A percentile compares a stretch with the other conserved stretches of the same genome.
These are phyloP conservation scores for Heliconius cydno DNA, from an alignment of 2,888 invertebrate genomes.

Conservation along the genomic window DNA sequence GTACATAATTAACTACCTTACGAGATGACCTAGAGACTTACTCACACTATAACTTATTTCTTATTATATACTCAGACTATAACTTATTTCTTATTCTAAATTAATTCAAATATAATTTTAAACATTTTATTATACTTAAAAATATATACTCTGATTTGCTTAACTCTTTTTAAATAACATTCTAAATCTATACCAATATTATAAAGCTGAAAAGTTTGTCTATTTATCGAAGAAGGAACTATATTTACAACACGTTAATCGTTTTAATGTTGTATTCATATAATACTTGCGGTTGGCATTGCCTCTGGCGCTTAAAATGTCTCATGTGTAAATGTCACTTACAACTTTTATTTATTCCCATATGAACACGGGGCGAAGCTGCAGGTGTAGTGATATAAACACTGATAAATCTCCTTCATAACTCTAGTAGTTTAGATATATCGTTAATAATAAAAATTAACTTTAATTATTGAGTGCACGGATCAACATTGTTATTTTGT, in stretches of 20 bases:
- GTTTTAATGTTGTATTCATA: no score
- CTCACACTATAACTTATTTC: not conserved
- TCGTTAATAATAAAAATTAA: not conserved
- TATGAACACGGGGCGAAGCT: not conserved
- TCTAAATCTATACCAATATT: no score
- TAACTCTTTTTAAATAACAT: no score
- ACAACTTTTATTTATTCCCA: not conserved
- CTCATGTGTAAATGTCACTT: not conserved
- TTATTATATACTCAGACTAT: no score
- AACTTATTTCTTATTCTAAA: not conserved
- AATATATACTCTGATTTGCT: no score
- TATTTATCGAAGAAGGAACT: not conserved
- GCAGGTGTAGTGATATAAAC: not conserved
- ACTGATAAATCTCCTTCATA: not conserved
- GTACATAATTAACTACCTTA: not conserved
- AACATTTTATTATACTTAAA: not conserved
- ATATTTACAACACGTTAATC: not conserved
- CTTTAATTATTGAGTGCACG: not conserved
- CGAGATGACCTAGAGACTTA: not conserved
- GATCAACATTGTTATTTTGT: slow-evolving; percentile 15
- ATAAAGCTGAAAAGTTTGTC: not conserved
- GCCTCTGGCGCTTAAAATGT: not conserved
- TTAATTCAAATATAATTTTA: not conserved
- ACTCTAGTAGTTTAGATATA: not conserved
- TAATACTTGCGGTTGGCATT: not conserved